phyloP scores from a whole-genome alignment of 2,113 vertebrate species.

The Syrrhaptes paradoxus region DNA sequence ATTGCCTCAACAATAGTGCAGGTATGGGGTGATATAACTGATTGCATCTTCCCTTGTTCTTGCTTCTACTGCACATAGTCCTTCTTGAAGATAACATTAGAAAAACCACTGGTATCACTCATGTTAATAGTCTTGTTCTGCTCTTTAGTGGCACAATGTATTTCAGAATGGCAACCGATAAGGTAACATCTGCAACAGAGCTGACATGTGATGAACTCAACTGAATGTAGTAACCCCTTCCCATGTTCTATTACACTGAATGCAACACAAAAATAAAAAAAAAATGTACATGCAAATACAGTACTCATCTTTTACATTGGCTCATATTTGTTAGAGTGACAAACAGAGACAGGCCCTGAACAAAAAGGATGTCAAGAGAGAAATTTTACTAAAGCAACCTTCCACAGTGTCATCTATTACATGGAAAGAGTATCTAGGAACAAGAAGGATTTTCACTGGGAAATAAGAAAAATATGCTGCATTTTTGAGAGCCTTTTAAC shows the following conservation, averaged over 20 bases:
- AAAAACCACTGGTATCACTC: neutral
- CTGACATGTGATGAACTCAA: neutral
- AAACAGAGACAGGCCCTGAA: neutral
- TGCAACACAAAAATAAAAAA: neutral
- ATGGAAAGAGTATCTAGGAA: neutral
- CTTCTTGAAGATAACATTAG: neutral
- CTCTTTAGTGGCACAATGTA: neutral
- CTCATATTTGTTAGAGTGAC: neutral
- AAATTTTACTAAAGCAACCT: neutral
- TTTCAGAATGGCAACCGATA: neutral
- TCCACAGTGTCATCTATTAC: neutral
- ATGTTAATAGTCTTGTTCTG: neutral
- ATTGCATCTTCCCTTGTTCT: neutral
- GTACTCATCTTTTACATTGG: neutral
- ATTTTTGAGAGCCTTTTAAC: slow-evolving; percentile 9
- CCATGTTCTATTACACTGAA: neutral
- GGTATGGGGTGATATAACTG: neutral
- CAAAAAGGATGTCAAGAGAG: neutral
- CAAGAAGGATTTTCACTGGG: neutral
- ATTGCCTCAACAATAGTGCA: neutral
- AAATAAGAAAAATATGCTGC: neutral
- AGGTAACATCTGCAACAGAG: neutral
- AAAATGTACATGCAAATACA: neutral
- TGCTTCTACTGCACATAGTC: neutral
- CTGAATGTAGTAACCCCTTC: neutral